phyloP scores from a whole-genome alignment of 2,113 vertebrate genomes.

The Ammodytes marinus region DNA sequence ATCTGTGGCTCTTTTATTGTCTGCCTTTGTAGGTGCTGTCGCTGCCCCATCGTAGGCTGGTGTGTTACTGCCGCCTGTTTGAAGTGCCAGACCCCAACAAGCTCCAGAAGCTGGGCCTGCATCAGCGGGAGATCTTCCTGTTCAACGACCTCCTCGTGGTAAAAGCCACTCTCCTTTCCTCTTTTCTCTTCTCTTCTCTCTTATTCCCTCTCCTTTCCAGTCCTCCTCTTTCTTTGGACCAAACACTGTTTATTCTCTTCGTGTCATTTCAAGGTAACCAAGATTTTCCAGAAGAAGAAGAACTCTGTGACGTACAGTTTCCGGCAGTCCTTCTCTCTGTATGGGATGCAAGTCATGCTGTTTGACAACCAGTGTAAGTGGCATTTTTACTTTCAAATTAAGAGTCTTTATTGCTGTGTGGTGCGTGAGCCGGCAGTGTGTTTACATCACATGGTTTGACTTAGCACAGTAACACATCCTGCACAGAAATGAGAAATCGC shows the following conservation, averaged over 20 bases:
- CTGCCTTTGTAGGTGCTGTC: slow-evolving; percentile 90
- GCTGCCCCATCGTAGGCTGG: slow-evolving; percentile 94
- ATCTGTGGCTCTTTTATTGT: slow-evolving; percentile 32
- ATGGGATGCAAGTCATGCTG: slow-evolving; percentile 97
- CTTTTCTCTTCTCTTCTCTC: background rate
- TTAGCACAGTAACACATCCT: slow-evolving; percentile 37
- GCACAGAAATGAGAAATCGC: slow-evolving; percentile 22
- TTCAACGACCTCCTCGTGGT: slow-evolving; percentile 99
- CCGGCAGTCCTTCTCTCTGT: slow-evolving; percentile 97
- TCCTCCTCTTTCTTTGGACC: background rate
- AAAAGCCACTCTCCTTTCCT: slow-evolving; percentile 22
- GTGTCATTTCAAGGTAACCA: slow-evolving; percentile 91
- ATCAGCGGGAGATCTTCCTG: slow-evolving; percentile 99
- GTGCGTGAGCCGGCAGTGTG: slow-evolving; percentile 39
- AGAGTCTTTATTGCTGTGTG: background rate
- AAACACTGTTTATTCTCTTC: slow-evolving; percentile 13
- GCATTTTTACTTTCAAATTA: slow-evolving; percentile 21
- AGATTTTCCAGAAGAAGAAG: slow-evolving; percentile 99
- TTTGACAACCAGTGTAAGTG: slow-evolving; percentile 98
- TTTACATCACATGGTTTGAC: slow-evolving; percentile 54
- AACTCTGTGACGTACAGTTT: slow-evolving; percentile 99
- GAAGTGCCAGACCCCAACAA: slow-evolving; percentile 98
- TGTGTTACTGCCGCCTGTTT: slow-evolving; percentile 98
- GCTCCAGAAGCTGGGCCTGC: slow-evolving; percentile 97
- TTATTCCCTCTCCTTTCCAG: background rate